Evolutionary conservation across 2,888 invertebrate species (phyloP).

Genomic region (Oscheius sp.): DNA sequence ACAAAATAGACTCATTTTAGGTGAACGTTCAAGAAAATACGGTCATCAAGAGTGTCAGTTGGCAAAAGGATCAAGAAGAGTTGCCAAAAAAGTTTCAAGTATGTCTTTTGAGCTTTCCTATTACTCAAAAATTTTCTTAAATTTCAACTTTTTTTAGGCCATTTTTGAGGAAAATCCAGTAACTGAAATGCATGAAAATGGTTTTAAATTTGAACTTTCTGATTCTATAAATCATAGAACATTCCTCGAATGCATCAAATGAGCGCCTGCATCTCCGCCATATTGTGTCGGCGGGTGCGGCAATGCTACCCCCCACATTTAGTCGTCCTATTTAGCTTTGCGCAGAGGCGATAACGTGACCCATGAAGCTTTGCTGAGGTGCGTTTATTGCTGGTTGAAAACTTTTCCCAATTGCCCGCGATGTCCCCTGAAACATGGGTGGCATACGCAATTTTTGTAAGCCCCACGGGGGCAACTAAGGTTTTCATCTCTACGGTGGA

Average conservation of each 20-base stretch:
- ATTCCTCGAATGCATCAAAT: too few species aligned
- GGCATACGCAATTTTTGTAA: constrained; percentile 60
- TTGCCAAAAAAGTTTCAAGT: constrained; percentile 65
- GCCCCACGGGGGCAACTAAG: constrained; percentile 31
- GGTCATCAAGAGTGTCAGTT: constrained; percentile 58
- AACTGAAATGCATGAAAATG: not conserved
- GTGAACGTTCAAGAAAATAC: constrained; percentile 62
- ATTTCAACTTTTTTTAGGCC: too few species aligned
- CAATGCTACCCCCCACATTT: too few species aligned
- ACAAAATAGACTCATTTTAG: constrained; percentile 33
- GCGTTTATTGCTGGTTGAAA: constrained; percentile 70
- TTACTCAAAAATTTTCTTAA: too few species aligned
- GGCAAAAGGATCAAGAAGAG: constrained; percentile 39
- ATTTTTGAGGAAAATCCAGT: too few species aligned
- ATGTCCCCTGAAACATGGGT: constrained; percentile 57
- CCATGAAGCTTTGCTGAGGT: constrained; percentile 68
- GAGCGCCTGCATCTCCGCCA: too few species aligned
- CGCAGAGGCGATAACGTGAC: constrained; percentile 69
- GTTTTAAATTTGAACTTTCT: not conserved
- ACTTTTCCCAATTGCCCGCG: constrained; percentile 68
- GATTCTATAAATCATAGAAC: too few species aligned
- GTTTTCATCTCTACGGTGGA: too few species aligned
- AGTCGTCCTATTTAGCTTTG: constrained; percentile 61
- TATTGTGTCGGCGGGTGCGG: too few species aligned
- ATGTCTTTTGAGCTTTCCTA: not conserved